phyloP scores from a whole-genome alignment of 1,140 invertebrate species.

The Gryllus bimaculatus region DNA sequence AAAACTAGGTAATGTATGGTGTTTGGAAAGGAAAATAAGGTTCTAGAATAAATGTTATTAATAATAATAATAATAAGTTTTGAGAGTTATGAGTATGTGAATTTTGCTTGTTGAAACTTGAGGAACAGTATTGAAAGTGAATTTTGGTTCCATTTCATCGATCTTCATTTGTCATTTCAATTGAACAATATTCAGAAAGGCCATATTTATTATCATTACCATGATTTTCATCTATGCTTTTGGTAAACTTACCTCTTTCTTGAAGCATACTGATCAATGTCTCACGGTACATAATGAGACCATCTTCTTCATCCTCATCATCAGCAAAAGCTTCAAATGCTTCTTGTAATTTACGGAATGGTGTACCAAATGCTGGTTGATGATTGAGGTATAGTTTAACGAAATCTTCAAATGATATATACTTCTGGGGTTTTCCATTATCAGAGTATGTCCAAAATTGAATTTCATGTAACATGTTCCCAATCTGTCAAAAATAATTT shows the following conservation, averaged over 20 bases:
- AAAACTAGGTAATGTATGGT: too few relatives aligned
- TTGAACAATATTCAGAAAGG: background rate
- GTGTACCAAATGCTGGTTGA: slow-evolving; percentile 45
- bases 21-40: too few relatives aligned
- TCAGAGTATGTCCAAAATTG: slow-evolving; percentile 47
- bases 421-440: slow-evolving; percentile 38
- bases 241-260: slow-evolving; percentile 8
- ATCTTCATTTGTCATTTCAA: too few relatives aligned
- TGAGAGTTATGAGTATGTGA: too few relatives aligned
- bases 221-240: too few relatives aligned
- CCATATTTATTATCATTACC: background rate
- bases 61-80: too few relatives aligned
- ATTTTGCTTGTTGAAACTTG: too few relatives aligned
- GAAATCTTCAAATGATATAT: slow-evolving; percentile 58
- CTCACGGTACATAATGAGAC: slow-evolving; percentile 18
- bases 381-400: slow-evolving; percentile 64
- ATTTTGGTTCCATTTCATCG: too few relatives aligned
- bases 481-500: slow-evolving; percentile 40
- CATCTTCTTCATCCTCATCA: slow-evolving; percentile 16
- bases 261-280: slow-evolving; percentile 12
- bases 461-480: slow-evolving; percentile 56
- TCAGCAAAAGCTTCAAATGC: slow-evolving; percentile 26
- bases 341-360: slow-evolving; percentile 29
- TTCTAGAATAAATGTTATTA: too few relatives aligned
- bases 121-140: too few relatives aligned